Percentiles rank a stretch among this genome's conserved stretches.
These are phyloP conservation scores for Ctenopoma multispine DNA, from an alignment of 2,797 vertebrate genomes.

Conservation along the genomic window DNA sequence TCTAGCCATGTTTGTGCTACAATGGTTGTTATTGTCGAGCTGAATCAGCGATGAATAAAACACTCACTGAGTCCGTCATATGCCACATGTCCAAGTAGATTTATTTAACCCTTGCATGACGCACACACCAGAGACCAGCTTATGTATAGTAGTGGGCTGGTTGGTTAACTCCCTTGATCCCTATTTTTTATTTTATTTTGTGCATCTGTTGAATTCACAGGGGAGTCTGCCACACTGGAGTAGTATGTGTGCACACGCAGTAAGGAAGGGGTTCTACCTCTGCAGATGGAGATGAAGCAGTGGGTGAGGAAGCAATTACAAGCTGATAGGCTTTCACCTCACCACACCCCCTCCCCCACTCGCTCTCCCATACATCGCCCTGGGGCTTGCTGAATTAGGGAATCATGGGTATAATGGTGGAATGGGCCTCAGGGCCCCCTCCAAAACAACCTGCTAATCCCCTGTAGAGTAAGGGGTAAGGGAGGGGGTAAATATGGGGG, in stretches of 20 bases:
- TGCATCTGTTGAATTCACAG: constrained; percentile 53
- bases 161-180: constrained; percentile 32
- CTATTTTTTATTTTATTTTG: constrained; percentile 30
- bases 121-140: constrained; percentile 45
- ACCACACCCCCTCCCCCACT: constrained; percentile 58
- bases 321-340: constrained; percentile 71
- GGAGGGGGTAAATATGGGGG: constrained; percentile 44
- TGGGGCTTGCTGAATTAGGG: constrained; percentile 71
- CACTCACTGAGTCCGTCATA: constrained; percentile 34
- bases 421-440: constrained; percentile 71
- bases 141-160: constrained; percentile 13
- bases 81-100: constrained; percentile 59
- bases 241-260: neutral
- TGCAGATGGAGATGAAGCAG: constrained; percentile 66
- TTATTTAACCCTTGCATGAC: constrained; percentile 57
- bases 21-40: constrained; percentile 44
- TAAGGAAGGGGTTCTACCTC: constrained; percentile 55
- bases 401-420: constrained; percentile 81
- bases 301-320: constrained; percentile 78
- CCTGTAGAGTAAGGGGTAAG: constrained; percentile 52
- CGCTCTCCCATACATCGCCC: constrained; percentile 50
- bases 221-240: constrained; percentile 45
- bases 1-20: constrained; percentile 29
- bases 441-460: constrained; percentile 87
- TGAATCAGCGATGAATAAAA: constrained; percentile 53